Evolutionary conservation across 2,888 invertebrate genomes (phyloP).

Genomic region (Caenorhabditis auriculariae): DNA sequence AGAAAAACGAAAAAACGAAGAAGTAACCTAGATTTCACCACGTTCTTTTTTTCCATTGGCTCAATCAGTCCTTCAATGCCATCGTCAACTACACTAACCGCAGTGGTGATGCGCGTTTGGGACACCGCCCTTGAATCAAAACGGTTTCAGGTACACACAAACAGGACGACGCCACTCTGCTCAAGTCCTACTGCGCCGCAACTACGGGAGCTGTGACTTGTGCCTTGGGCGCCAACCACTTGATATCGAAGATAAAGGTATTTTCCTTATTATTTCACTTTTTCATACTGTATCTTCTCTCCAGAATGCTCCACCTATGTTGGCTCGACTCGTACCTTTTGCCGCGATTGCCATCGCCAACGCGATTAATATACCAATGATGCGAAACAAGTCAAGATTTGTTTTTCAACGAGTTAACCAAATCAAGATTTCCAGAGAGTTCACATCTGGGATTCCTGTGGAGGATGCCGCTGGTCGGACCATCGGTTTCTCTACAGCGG

Average conservation of each 20-base stretch:
- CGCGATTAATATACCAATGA: conserved; percentile 91
- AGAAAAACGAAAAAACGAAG: too few relatives aligned
- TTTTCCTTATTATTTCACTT: neutral
- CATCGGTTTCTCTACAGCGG: conserved; percentile 65
- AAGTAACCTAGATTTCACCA: conserved; percentile 76
- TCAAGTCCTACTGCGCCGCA: conserved; percentile 63
- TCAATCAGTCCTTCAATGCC: conserved; percentile 77
- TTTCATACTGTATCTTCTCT: neutral
- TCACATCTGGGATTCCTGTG: conserved; percentile 35
- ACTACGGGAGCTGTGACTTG: conserved; percentile 36
- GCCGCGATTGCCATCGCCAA: conserved; percentile 93
- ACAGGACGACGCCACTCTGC: conserved; percentile 13
- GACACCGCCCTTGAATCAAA: neutral
- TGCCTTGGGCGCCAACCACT: conserved; percentile 34
- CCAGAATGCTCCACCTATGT: conserved; percentile 72
- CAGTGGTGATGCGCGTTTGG: conserved; percentile 48
- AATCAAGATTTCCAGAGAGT: conserved; percentile 25
- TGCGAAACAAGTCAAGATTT: conserved; percentile 71
- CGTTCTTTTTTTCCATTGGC: conserved; percentile 95
- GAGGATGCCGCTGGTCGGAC: conserved; percentile 29
- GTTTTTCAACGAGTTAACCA: neutral
- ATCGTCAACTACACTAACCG: conserved; percentile 97
- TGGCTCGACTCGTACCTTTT: conserved; percentile 86
- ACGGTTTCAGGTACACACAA: neutral
- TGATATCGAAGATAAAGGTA: conserved; percentile 30